Base-by-base conservation (phyloP, 2,797 vertebrate species). In the Pangasius mekongensis region DNA sequence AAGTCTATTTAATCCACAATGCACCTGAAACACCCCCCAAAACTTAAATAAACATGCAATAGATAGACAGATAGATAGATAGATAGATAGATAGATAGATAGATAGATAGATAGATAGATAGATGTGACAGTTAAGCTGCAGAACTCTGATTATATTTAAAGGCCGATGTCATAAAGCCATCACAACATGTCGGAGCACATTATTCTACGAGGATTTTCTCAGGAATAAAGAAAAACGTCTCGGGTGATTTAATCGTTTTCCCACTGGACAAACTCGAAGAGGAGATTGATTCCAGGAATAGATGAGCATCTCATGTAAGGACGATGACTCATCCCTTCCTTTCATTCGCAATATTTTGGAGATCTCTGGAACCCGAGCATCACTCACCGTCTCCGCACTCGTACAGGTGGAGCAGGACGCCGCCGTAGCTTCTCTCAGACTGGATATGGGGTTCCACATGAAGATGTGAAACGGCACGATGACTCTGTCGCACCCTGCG, bases 261-360 rank as follows among this genome's bases (percentile, higher is more conserved):
- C 92, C 92, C 91, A 93, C 71, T 85, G 94, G 93, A 95, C 93
- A 93, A 93, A 95, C 94, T 93, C 89, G 89, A 92, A 93, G 94
- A 69, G 94, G 94, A 93, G 93, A 94, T 94, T 69, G 93, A 95
- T 94, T 94, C 95, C 94, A 92, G 95, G 94, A 96, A 96, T 95
- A 96, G 95, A 94, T 92, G 92, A 94, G 93, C 92, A 93, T 92
- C 94, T 95, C 94, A 94, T 96, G 93, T 94, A 95, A 95, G 93
- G 95, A 94, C 93, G 93, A 94, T 77, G 93, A 87, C 73, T 95
- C 95, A 95, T 95, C 93, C 94, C 94, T 87, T 95, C 92, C 87
- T 86, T 94, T 93, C 91, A 94, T 96, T 95, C 94, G 93, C 94
- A 95, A 94, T 95, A 94, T 96, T 95, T 95, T 94, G 93, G 94